phyloP scores from a whole-genome alignment of 2,888 invertebrate genomes.

The Piscicola geometra region DNA sequence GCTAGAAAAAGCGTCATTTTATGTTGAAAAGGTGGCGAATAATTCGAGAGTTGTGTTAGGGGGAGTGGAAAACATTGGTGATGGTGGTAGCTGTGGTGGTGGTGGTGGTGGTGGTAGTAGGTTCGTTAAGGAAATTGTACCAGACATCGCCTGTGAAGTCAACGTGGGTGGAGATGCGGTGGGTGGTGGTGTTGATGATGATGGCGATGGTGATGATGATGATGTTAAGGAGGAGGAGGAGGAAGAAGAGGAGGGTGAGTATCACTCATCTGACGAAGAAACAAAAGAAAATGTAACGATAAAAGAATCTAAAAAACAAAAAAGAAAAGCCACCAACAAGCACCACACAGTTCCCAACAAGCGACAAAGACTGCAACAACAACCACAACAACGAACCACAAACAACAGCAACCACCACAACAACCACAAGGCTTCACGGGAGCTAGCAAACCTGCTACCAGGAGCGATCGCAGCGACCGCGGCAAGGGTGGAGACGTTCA shows the following conservation, averaged over 20 bases:
- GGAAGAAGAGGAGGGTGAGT: constrained; percentile 29
- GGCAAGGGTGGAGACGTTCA: constrained; percentile 1
- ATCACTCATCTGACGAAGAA: constrained; percentile 15
- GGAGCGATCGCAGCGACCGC: not conserved
- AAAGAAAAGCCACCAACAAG: not conserved
- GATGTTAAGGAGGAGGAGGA: constrained; percentile 15
- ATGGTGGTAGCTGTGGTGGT: not conserved
- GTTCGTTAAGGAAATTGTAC: constrained; percentile 5
- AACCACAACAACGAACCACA: too few relatives aligned
- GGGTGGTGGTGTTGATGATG: not conserved
- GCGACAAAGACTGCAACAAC: not conserved
- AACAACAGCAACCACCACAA: too few relatives aligned
- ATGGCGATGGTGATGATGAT: not conserved
- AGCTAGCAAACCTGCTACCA: constrained; percentile 35
- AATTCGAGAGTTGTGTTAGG: too few relatives aligned
- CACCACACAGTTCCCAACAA: not conserved
- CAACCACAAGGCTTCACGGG: constrained; percentile 29
- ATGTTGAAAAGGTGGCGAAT: not conserved
- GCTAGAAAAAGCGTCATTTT: not conserved
- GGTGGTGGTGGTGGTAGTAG: not conserved
- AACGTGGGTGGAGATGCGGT: not conserved
- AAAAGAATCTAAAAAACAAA: not conserved
- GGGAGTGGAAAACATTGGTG: constrained; percentile 6
- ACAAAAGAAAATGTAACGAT: not conserved
- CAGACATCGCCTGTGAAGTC: constrained; percentile 15